Base-by-base conservation (phyloP, 2,888 invertebrate species). In the Julus scandinavius region DNA sequence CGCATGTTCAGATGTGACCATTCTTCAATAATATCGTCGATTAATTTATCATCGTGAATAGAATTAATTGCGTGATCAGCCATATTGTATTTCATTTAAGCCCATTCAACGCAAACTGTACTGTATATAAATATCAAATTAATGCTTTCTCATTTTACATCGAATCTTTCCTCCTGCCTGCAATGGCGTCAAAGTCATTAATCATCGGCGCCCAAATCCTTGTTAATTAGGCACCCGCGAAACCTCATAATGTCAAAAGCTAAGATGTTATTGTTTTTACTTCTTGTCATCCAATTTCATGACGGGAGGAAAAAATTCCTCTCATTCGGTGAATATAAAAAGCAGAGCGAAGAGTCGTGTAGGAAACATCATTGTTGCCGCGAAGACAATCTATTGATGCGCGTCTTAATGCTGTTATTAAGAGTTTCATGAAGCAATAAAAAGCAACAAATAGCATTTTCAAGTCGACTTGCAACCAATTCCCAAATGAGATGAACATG, bases 201-300 rank as follows among this genome's bases (percentile, higher is more conserved):
- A 80, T 80, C 80, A 80, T 80, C 38, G 80, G 80, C 80, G 80
- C 80, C 38, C 80, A 80, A 80, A 80, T 80, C 80, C 80, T 20
- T 38, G 80, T 80, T 80, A 80, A 80, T 80, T 80, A 80, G 80
- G 80, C 80, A 29, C 80, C 80, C 80, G 80, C 80, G 80, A 80
- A 80, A 80, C 80, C 80, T 80, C 80, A 80, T 80, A 80, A 80
- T 80, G 80, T 80, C 80, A 80, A 80, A 80, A 80, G 80, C 80
- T 80, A 80, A 80, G 80, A 80, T 80, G 80, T 80, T 80, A 80
- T 80, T 80, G 80, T 80, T 80, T 80, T 80, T 80, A 80, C 80
- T 80, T 80, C 80, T 80, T 80, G 80, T 80, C 80, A 80, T 80
- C 80, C 80, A 80, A 80, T 80, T 80, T 80, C 80, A 80, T 13